Evolutionary conservation across 2,888 invertebrate genomes (phyloP).

Genomic region (Kryphioiulus occultus): DNA sequence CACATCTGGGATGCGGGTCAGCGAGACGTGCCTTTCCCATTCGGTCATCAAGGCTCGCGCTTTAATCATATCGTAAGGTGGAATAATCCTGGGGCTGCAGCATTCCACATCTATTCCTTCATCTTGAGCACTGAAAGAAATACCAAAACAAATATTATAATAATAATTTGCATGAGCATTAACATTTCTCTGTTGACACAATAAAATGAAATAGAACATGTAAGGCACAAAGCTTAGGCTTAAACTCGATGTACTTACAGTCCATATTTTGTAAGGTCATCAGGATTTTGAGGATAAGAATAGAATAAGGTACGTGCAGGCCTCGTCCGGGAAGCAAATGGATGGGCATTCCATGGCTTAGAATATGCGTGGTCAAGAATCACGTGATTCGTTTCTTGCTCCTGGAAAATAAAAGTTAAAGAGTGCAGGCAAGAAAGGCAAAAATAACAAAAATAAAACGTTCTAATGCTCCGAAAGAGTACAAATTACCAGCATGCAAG

Average conservation of each 20-base stretch:
- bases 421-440: neutral
- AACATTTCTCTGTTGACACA: too few relatives aligned
- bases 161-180: too few relatives aligned
- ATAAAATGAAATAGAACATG: too few relatives aligned
- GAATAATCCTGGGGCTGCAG: constrained; percentile 63
- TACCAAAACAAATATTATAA: too few relatives aligned
- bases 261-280: neutral
- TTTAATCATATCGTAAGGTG: constrained; percentile 68
- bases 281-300: constrained; percentile 60
- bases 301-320: constrained; percentile 65
- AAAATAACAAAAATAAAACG: neutral
- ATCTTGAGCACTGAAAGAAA: constrained; percentile 55
- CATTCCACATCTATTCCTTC: constrained; percentile 65
- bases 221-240: too few relatives aligned
- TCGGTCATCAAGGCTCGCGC: constrained; percentile 75
- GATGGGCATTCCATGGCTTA: constrained; percentile 73
- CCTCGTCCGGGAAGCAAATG: constrained; percentile 70
- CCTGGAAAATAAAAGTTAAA: constrained; percentile 57
- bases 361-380: constrained; percentile 77
- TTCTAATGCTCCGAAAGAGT: neutral
- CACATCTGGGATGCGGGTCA: constrained; percentile 69
- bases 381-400: constrained; percentile 63
- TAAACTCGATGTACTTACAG: neutral
- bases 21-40: constrained; percentile 72
- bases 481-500: too few relatives aligned